phyloP scores from a whole-genome alignment of 2,797 vertebrate genomes.

The Amphiprion clarkii region DNA sequence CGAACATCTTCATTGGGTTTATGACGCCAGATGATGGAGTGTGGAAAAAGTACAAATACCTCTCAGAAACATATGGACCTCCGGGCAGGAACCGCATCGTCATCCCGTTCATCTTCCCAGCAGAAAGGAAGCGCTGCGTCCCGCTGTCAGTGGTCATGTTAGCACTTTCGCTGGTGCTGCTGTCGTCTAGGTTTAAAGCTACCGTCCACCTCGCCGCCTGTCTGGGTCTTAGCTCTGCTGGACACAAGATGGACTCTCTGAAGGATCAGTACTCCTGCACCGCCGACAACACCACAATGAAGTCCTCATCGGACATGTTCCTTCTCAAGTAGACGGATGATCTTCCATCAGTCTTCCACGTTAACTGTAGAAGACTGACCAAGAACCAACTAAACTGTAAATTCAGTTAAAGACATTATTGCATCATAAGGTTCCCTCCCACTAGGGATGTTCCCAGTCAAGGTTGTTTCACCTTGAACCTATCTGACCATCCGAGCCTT shows the following conservation, averaged over 20 bases:
- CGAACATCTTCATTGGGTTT: constrained; percentile 23
- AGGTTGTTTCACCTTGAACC: no score
- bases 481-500: no score
- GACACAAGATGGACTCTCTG: constrained; percentile 22
- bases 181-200: constrained; percentile 17
- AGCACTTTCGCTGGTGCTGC: constrained; percentile 31
- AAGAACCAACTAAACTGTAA: no score
- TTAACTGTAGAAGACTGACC: no score
- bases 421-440: no score
- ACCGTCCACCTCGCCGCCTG: constrained; percentile 17
- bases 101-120: constrained; percentile 15
- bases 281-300: neutral
- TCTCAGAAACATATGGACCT: neutral
- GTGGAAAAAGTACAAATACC: neutral
- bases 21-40: neutral
- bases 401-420: no score
- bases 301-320: neutral
- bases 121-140: neutral
- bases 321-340: neutral
- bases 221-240: neutral
- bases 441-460: no score
- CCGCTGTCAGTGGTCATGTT: constrained; percentile 19
- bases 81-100: constrained; percentile 20
- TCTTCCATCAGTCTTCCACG: no score
- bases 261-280: constrained; percentile 10